These are phyloP conservation scores for Okamejei kenojei DNA, from an alignment of 2,797 vertebrate genomes.

Conservation along the genomic window DNA sequence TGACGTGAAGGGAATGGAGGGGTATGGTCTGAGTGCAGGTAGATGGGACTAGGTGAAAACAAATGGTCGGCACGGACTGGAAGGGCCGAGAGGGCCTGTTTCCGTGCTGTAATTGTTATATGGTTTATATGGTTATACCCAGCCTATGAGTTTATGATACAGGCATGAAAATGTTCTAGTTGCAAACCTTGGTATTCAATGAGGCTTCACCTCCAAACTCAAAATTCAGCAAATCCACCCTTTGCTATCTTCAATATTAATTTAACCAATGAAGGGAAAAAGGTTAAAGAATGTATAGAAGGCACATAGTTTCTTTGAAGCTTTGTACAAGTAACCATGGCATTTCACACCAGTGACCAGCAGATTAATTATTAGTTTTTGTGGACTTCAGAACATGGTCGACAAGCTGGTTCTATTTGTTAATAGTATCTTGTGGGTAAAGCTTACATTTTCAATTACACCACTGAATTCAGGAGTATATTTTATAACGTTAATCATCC, in stretches of 20 bases:
- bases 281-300: not conserved
- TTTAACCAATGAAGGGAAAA: not conserved
- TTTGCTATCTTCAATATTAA: not conserved
- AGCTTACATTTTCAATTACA: not conserved
- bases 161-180: not conserved
- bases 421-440: not conserved
- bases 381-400: not conserved
- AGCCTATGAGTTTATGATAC: not conserved
- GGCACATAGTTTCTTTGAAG: not conserved
- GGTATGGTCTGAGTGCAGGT: too few relatives aligned
- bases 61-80: too few relatives aligned
- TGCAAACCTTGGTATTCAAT: not conserved
- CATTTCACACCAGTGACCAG: not conserved
- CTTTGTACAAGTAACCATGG: not conserved
- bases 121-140: too few relatives aligned
- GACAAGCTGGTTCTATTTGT: not conserved
- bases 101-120: too few relatives aligned
- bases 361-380: not conserved
- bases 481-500: too few relatives aligned
- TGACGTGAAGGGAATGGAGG: too few relatives aligned
- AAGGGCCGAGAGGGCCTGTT: too few relatives aligned
- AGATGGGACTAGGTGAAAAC: too few relatives aligned
- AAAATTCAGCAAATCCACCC: too few relatives aligned
- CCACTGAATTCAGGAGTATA: too few relatives aligned
- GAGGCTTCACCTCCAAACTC: not conserved